Conservation (phyloP, 2,113 vertebrate species). For the Poecilia latipinna region DNA sequence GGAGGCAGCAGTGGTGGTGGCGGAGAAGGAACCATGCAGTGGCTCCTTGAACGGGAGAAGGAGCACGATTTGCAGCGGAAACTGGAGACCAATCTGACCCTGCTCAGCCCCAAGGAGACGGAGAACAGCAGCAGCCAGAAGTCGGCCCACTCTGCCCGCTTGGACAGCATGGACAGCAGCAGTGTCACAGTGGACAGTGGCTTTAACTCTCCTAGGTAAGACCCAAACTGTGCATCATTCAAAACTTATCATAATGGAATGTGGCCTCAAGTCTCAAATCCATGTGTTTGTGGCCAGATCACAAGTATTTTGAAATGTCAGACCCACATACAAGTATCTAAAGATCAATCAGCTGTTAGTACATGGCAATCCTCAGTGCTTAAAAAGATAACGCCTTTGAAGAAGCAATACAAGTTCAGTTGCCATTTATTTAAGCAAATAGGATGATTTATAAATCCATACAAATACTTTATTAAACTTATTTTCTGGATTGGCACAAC, state of each 20-base stretch:
- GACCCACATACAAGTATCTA: not conserved
- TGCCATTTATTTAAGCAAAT: too few species aligned
- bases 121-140: slow-evolving; percentile 94
- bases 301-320: not conserved
- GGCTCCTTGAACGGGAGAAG: slow-evolving; percentile 95
- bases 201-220: slow-evolving; percentile 99
- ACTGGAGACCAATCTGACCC: slow-evolving; percentile 96
- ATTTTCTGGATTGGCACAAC: not conserved
- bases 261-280: not conserved
- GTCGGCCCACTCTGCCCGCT: slow-evolving; percentile 93
- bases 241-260: not conserved
- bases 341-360: not conserved
- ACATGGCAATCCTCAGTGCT: not conserved
- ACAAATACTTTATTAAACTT: not conserved
- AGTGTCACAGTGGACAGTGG: slow-evolving; percentile 99
- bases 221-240: slow-evolving; percentile 9
- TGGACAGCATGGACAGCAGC: slow-evolving; percentile 99
- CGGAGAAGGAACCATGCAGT: slow-evolving; percentile 96
- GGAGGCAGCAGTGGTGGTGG: slow-evolving; percentile 80
- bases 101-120: slow-evolving; percentile 94
- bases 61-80: slow-evolving; percentile 95
- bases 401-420: too few species aligned
- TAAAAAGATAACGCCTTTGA: too few species aligned
- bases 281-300: not conserved
- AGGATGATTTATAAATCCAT: too few species aligned